Base-by-base conservation (phyloP, 35 echinoderm and acorn worm species). In the Eucidaris tribuloides region DNA sequence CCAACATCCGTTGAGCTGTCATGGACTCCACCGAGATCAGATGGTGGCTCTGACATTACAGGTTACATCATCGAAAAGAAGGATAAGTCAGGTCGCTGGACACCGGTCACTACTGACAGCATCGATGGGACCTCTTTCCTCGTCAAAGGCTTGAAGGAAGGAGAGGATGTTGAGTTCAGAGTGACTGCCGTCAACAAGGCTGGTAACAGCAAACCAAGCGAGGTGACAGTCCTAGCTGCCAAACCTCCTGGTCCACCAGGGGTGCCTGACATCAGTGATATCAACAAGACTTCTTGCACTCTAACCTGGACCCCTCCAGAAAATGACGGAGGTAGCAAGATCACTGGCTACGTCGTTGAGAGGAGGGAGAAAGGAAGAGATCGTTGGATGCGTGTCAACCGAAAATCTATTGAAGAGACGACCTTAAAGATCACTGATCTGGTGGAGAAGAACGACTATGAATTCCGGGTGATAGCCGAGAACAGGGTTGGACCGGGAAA, bases 301-400 rank as follows among this genome's bases (percentile, higher is more conserved):
- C 63, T 99, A 32, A 93, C 96, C 37, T 99, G 96, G 96, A 74
- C 82, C 62, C 86, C 90, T 29, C 96, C 96, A 30, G 62, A 85
- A 61, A 58, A 32, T 54, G 96, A 93, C 60, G 96, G 96, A 37
- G 96, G 96, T 34, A 74, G 79, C 42, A 90, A 82, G 2, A 52
- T 93, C 49, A 93, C 91, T 3, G 96, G 96, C 43, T 99, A 93
- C 79, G 35, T 93, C 57, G 92, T 99, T 18, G 96, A 99, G 71
- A 92, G 86, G 90, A 99, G 90, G 72, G 96, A 99, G 25, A 78
- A 60, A 5, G 86, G 84, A 38, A 85, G 46, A 45, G 33, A 66
- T 7, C 58, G 96, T 59, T 99, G 96, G 96, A 83, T 79, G 2
- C 89, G 87, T 55, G 90, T 99, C 42, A 99, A 93, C 37, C 86